Conservation (phyloP, 2,113 vertebrate species). For the Plestiodon gilberti region DNA sequence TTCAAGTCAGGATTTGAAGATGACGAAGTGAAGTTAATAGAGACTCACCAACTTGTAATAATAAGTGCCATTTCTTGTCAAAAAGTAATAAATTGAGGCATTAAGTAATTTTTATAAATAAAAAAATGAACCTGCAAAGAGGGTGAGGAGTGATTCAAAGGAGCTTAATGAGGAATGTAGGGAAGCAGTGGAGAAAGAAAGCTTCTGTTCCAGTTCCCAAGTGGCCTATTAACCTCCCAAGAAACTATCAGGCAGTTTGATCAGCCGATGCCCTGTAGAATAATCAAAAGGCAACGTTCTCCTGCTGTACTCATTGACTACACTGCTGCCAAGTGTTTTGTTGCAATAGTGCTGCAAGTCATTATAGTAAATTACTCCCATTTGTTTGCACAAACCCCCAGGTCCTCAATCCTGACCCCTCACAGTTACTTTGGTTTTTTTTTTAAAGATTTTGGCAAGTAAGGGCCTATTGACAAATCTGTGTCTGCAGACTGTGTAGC, state of each 20-base stretch:
- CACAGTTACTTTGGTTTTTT: background rate
- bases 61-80: background rate
- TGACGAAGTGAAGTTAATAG: conserved; percentile 8
- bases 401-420: background rate
- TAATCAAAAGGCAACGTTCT: background rate
- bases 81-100: background rate
- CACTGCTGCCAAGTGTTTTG: background rate
- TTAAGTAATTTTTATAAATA: background rate
- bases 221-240: background rate
- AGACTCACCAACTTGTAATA: background rate
- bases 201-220: background rate
- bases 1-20: background rate
- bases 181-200: background rate
- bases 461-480: background rate
- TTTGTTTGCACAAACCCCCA: background rate
- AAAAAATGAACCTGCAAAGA: background rate
- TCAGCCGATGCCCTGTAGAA: background rate
- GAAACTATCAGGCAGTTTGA: background rate
- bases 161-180: background rate
- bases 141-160: background rate
- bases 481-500: background rate
- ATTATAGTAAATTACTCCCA: background rate
- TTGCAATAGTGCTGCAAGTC: background rate
- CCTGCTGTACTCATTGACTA: background rate
- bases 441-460: background rate